A percentile compares a stretch with the other conserved stretches of the same genome.
Evolutionary conservation across 2,797 vertebrate species (phyloP).

Genomic region (Enteromius mattozi): DNA sequence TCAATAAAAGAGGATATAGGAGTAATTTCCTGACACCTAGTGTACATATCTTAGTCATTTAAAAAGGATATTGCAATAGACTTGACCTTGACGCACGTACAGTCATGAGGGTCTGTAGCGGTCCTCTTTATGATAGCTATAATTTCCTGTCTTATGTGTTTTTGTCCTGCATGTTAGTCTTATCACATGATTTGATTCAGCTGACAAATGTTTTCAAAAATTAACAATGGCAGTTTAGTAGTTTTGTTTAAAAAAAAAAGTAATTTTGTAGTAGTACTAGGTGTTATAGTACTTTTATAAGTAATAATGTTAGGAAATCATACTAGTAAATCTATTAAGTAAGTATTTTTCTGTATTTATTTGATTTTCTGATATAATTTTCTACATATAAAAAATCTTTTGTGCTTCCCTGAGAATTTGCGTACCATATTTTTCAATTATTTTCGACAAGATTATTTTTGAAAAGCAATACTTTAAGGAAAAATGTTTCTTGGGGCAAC

Average conservation of each 20-base stretch:
- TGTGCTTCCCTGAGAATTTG: not conserved
- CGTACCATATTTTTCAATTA: not conserved
- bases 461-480: not conserved
- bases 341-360: not conserved
- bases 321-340: not conserved
- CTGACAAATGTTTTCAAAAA: too few relatives aligned
- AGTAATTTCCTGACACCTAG: not conserved
- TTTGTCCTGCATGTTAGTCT: too few relatives aligned
- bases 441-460: not conserved
- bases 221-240: too few relatives aligned
- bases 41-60: not conserved
- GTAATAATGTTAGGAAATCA: too few relatives aligned
- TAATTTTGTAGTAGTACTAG: too few relatives aligned
- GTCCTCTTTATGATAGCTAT: not conserved
- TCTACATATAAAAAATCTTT: not conserved
- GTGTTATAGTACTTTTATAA: too few relatives aligned
- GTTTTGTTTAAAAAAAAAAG: too few relatives aligned
- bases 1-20: not conserved
- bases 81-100: not conserved
- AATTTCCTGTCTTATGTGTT: too few relatives aligned
- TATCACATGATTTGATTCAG: too few relatives aligned
- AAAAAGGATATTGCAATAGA: not conserved
- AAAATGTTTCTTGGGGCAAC: not conserved
- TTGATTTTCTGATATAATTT: not conserved
- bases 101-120: not conserved